These are phyloP conservation scores for Calameuta pallipes DNA, from an alignment of 2,888 invertebrate genomes.

Conservation along the genomic window DNA sequence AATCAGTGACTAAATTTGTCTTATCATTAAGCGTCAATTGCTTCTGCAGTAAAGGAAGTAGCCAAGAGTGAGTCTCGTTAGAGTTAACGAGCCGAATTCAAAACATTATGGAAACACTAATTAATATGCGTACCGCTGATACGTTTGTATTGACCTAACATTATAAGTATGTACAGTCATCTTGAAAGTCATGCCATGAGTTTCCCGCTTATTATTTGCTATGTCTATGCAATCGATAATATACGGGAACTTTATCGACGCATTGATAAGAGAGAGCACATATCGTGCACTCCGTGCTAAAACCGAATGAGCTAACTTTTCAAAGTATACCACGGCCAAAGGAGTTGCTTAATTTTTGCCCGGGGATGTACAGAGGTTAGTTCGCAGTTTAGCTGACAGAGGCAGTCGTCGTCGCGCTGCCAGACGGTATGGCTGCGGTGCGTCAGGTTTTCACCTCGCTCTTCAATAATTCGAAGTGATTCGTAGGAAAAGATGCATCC, in stretches of 20 bases:
- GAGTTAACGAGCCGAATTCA: conserved; percentile 11
- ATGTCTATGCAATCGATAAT: not conserved
- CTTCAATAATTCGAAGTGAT: conserved; percentile 40
- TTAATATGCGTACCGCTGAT: conserved; percentile 19
- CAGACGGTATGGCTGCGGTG: conserved; percentile 57
- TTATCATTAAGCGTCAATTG: not conserved
- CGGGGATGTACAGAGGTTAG: conserved; percentile 49
- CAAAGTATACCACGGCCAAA: not conserved
- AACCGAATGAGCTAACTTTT: not conserved
- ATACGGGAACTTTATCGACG: not conserved
- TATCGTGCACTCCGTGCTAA: not conserved
- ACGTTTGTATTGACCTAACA: conserved; percentile 46
- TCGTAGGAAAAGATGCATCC: conserved; percentile 35
- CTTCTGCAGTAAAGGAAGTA: not conserved
- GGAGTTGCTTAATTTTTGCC: conserved; percentile 35
- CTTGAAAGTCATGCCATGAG: conserved; percentile 19
- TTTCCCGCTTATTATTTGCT: not conserved
- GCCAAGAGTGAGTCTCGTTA: not conserved
- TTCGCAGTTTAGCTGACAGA: conserved; percentile 53
- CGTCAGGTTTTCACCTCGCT: conserved; percentile 44
- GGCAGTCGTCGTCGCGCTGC: conserved; percentile 58
- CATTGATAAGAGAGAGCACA: not conserved
- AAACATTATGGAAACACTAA: conserved; percentile 12
- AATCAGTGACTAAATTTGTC: not conserved
- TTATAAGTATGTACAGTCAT: conserved; percentile 36